phyloP scores from a whole-genome alignment of 2,113 vertebrate genomes.

The Ramphastos sulfuratus region DNA sequence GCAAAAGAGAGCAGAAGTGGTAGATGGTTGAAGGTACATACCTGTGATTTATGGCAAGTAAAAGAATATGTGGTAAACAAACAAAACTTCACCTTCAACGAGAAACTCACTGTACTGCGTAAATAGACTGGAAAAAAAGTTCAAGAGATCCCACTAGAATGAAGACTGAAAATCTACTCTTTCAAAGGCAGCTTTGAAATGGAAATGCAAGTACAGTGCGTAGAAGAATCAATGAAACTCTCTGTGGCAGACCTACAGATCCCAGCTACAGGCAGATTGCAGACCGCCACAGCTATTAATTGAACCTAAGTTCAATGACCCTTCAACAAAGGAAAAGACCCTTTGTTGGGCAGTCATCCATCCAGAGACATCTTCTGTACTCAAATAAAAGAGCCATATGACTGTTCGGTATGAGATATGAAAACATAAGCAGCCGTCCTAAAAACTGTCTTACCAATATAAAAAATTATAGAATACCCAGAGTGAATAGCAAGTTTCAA shows the following conservation, averaged over 20 bases:
- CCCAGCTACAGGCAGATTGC: not conserved
- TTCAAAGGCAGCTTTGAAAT: conserved; percentile 12
- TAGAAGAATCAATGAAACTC: not conserved
- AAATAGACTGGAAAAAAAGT: not conserved
- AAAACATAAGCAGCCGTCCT: not conserved
- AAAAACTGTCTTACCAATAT: not conserved
- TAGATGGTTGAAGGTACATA: not conserved
- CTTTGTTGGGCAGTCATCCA: not conserved
- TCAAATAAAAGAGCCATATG: not conserved
- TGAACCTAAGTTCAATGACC: not conserved
- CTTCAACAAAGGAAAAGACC: not conserved
- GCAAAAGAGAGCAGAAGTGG: not conserved
- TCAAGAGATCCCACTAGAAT: not conserved
- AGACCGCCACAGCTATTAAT: not conserved
- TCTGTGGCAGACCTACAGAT: not conserved
- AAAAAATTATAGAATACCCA: not conserved
- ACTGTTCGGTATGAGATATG: not conserved
- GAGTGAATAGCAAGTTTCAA: not conserved
- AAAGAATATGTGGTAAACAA: not conserved
- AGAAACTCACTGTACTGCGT: not conserved
- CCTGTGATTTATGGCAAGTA: not conserved
- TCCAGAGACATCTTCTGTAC: not conserved
- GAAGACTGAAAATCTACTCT: not conserved
- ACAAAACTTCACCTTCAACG: not conserved
- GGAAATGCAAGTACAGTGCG: not conserved